A percentile compares a stretch with the other conserved stretches of the same genome.
Conservation (phyloP, 1,140 invertebrate genomes). For the Anagrus nilaparvatae region DNA sequence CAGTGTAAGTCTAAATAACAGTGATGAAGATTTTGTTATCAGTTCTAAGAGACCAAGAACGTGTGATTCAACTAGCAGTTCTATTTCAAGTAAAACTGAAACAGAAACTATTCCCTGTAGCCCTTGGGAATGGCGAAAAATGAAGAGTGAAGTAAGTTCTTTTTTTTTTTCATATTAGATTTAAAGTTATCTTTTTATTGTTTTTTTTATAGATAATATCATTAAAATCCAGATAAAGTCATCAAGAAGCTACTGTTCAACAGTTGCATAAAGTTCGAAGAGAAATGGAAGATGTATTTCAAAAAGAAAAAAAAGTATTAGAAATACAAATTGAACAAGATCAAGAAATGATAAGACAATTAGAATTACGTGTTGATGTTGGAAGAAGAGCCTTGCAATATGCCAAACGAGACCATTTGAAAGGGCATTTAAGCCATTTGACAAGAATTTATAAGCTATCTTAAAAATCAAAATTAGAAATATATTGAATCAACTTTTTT, state of each 20-base stretch:
- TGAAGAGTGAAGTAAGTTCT: conserved; percentile 21
- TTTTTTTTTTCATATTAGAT: too few species aligned
- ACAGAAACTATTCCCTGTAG: conserved; percentile 15
- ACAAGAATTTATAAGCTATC: too few species aligned
- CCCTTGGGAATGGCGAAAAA: conserved; percentile 25
- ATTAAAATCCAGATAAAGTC: conserved; percentile 30
- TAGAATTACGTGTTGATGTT: conserved; percentile 33
- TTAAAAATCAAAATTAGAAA: too few species aligned
- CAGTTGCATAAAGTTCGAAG: conserved; percentile 34
- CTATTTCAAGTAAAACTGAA: conserved; percentile 1
- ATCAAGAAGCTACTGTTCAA: conserved; percentile 34
- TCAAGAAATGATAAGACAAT: conserved; percentile 34
- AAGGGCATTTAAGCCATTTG: conserved; percentile 28
- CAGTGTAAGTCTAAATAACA: conserved; percentile 1
- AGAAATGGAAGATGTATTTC: conserved; percentile 38
- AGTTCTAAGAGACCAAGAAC: too few species aligned
- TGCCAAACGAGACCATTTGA: conserved; percentile 27
- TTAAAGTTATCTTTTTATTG: too few species aligned
- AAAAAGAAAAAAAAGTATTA: conserved; percentile 35
- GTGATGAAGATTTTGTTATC: conserved; percentile 3
- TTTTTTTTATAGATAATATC: conserved; percentile 26
- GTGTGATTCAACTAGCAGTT: too few species aligned
- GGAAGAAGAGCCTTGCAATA: conserved; percentile 31
- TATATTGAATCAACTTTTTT: too few species aligned
- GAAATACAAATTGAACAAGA: conserved; percentile 32